These are phyloP conservation scores for Raja brachyura DNA, from an alignment of 2,113 vertebrate genomes.

Conservation along the genomic window DNA sequence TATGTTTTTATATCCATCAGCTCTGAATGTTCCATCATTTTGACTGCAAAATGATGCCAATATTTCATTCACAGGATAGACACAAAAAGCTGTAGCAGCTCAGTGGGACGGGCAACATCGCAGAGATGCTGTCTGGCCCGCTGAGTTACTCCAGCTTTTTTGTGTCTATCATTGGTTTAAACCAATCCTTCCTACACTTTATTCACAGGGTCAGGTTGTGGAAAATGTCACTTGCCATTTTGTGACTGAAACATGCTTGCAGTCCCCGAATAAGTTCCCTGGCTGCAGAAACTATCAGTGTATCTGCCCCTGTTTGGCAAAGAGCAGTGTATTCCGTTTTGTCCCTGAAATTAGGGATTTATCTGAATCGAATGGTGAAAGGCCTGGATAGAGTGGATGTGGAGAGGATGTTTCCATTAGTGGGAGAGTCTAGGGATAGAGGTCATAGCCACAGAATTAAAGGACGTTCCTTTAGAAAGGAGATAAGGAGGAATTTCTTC, in stretches of 20 bases:
- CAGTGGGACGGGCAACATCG: too few species aligned
- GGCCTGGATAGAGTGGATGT: too few species aligned
- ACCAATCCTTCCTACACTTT: not conserved
- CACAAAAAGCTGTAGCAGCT: too few species aligned
- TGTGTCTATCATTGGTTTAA: too few species aligned
- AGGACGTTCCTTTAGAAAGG: too few species aligned
- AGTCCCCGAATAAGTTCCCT: not conserved
- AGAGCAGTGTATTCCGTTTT: not conserved
- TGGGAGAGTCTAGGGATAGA: too few species aligned
- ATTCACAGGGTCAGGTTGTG: not conserved
- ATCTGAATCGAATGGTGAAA: not conserved
- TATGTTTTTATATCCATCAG: not conserved
- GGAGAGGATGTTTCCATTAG: too few species aligned
- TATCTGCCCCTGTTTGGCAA: not conserved
- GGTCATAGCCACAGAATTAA: too few species aligned
- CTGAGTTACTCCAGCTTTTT: too few species aligned
- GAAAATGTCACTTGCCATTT: slow-evolving; percentile 33
- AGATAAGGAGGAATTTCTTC: too few species aligned
- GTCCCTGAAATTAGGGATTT: not conserved
- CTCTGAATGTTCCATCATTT: not conserved
- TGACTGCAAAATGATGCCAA: not conserved
- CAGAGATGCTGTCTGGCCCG: too few species aligned
- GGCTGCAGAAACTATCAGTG: not conserved
- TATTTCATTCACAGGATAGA: not conserved
- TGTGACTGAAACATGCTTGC: slow-evolving; percentile 13